Evolutionary conservation across 2,113 vertebrate species (phyloP).

Genomic region (Taxidea taxus): DNA sequence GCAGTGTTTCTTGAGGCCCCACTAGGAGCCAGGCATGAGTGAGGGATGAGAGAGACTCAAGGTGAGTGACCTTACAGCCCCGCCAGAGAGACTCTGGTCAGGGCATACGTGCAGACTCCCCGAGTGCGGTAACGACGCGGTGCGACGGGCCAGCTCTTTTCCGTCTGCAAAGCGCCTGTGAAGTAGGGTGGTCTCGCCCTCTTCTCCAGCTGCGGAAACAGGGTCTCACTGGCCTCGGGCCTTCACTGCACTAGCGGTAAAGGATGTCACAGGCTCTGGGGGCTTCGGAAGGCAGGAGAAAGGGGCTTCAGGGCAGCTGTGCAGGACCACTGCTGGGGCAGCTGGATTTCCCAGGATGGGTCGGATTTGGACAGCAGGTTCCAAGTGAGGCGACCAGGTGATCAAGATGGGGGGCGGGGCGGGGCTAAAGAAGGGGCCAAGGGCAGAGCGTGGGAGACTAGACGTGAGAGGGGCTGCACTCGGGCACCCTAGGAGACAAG

Average conservation of each 20-base stretch:
- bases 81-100: background rate
- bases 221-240: background rate
- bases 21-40: background rate
- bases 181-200: background rate
- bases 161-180: background rate
- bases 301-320: background rate
- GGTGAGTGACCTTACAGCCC: background rate
- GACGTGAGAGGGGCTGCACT: background rate
- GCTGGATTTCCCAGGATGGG: background rate
- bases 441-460: background rate
- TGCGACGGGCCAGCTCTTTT: background rate
- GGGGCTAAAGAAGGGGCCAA: background rate
- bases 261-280: background rate
- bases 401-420: background rate
- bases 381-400: background rate
- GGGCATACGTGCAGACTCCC: rapidly evolving
- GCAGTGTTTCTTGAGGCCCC: background rate
- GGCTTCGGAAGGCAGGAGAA: background rate
- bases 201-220: background rate
- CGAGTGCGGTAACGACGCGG: background rate
- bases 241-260: background rate
- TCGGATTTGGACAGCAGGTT: background rate
- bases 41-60: background rate
- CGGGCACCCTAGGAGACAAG: background rate
- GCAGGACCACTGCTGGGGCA: background rate